These are phyloP conservation scores for Eupithecia tripunctaria DNA, from an alignment of 2,888 invertebrate genomes.

Conservation along the genomic window DNA sequence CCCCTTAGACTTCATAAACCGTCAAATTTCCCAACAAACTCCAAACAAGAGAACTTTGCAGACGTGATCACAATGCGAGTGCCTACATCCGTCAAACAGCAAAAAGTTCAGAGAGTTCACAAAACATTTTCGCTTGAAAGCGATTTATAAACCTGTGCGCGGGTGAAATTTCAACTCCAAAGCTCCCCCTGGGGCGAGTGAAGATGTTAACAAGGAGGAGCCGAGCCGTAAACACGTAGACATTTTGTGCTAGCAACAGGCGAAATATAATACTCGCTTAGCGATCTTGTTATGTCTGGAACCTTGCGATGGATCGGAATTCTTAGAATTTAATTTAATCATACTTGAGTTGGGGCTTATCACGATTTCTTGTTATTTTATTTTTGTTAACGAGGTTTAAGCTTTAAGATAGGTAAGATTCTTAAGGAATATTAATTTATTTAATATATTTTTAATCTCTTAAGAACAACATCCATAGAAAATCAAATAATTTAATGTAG, in stretches of 20 bases:
- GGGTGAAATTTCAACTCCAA: constrained; percentile 7
- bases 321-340: not conserved
- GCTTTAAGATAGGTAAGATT: not conserved
- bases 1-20: not conserved
- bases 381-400: not conserved
- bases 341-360: not conserved
- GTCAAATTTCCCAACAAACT: not conserved
- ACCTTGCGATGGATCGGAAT: not conserved
- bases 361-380: not conserved
- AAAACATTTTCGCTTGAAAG: constrained; percentile 23
- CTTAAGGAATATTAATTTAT: too few species aligned
- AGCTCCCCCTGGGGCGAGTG: not conserved
- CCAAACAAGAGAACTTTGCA: not conserved
- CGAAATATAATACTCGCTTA: constrained; percentile 8
- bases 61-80: constrained; percentile 7
- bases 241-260: constrained; percentile 31
- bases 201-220: constrained; percentile 11
- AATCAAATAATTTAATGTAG: too few species aligned
- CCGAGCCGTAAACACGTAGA: not conserved
- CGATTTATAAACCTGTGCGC: constrained; percentile 10
- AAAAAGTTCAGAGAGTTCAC: constrained; percentile 1
- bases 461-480: not conserved
- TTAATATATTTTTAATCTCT: not conserved
- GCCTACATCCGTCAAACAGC: constrained; percentile 4
- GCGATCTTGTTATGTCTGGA: not conserved